Conservation (phyloP, 92 coral and sea anemone species). For the Zoanthus solanderi region DNA sequence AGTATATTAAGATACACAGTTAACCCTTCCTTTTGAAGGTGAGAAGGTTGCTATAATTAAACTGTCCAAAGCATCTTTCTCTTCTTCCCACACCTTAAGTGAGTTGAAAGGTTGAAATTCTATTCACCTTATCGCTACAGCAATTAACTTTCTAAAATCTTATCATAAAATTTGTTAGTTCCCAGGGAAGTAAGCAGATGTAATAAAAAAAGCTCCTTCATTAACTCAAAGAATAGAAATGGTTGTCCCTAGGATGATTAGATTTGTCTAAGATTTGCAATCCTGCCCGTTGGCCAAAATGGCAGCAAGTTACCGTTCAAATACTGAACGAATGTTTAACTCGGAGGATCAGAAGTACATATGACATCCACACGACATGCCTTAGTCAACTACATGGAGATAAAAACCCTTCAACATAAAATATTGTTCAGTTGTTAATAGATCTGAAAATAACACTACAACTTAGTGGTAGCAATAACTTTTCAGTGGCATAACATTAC, state of each 20-base stretch:
- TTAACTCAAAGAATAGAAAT: slow-evolving; percentile 1
- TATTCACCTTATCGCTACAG: slow-evolving; percentile 32
- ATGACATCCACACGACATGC: background rate
- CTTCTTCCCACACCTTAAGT: slow-evolving; percentile 13
- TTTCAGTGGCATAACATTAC: slow-evolving; percentile 14
- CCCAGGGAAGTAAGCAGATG: slow-evolving; percentile 11
- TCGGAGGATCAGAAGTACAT: too few relatives aligned
- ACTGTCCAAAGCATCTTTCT: slow-evolving; percentile 3
- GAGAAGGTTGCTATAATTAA: slow-evolving; percentile 13
- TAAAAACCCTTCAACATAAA: background rate
- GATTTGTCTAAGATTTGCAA: slow-evolving; percentile 3
- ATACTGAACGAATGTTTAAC: too few relatives aligned
- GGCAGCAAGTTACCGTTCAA: background rate
- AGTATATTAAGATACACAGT: background rate
- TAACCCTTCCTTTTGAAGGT: slow-evolving; percentile 16
- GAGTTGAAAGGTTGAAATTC: slow-evolving; percentile 6
- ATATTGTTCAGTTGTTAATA: background rate
- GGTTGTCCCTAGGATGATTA: background rate
- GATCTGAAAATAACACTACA: slow-evolving; percentile 9
- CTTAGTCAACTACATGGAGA: background rate
- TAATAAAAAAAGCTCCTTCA: background rate
- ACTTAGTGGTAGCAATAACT: slow-evolving; percentile 22
- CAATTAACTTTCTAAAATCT: slow-evolving; percentile 12
- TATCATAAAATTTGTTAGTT: slow-evolving; percentile 24
- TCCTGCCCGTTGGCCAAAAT: background rate